phyloP scores from a whole-genome alignment of 2,797 vertebrate genomes.

The Ctenochaetus hawaiiensis region DNA sequence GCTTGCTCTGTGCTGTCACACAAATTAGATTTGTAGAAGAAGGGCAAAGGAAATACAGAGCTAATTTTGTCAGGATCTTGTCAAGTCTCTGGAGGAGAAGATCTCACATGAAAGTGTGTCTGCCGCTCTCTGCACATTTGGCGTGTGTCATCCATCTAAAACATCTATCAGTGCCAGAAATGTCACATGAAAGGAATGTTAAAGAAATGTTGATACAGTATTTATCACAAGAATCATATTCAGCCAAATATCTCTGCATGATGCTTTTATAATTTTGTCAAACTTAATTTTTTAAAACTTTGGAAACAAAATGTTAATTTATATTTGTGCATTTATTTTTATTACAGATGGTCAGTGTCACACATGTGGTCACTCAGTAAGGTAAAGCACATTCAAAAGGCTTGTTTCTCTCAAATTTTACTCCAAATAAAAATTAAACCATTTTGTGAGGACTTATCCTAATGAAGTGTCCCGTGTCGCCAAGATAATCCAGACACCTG shows the following conservation, averaged over 20 bases:
- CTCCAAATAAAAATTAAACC: too few species aligned
- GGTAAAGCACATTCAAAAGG: too few species aligned
- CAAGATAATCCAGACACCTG: too few species aligned
- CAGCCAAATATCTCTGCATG: too few species aligned
- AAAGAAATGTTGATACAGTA: background rate
- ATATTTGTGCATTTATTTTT: background rate
- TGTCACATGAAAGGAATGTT: slow-evolving; percentile 17
- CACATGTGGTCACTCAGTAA: background rate
- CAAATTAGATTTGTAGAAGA: slow-evolving; percentile 81
- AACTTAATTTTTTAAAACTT: background rate
- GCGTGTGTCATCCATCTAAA: slow-evolving; percentile 17
- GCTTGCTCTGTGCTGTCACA: slow-evolving; percentile 63
- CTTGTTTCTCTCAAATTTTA: too few species aligned
- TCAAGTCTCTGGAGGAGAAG: slow-evolving; percentile 80
- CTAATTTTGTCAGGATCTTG: slow-evolving; percentile 87
- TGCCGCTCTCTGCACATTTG: slow-evolving; percentile 29
- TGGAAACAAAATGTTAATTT: background rate
- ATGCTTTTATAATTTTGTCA: too few species aligned
- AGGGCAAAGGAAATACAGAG: slow-evolving; percentile 75
- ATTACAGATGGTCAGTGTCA: background rate
- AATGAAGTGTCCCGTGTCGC: too few species aligned
- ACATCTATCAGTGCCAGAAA: slow-evolving; percentile 20
- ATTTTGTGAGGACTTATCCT: too few species aligned
- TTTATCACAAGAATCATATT: background rate
- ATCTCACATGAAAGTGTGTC: slow-evolving; percentile 73